Evolutionary conservation across 2,113 vertebrate genomes (phyloP), one percentile per base, ranked within the genome.

Genomic region (Esox niger): DNA sequence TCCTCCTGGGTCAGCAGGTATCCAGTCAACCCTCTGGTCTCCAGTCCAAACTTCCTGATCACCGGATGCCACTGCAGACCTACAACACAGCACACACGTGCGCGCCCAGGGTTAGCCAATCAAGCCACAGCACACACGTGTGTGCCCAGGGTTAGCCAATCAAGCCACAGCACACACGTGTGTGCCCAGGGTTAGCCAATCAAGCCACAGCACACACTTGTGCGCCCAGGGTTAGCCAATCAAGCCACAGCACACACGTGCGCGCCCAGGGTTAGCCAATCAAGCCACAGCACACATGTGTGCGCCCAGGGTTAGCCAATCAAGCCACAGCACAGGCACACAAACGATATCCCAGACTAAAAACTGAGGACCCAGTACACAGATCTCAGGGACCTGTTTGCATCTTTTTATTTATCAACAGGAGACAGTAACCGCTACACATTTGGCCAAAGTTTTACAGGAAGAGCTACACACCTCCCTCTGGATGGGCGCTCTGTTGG

Each of bases 1-100:
- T 90, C 84, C 9, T 84, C 66, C 62, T 79, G 57, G 13, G 65
- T 74, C 46, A 92, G 79, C 30, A 90, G 25, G 20, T 89, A 90
- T 2, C 74, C 78, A 0, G 83, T 87, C 15, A 89, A 74, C 21
- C 88, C 88, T 26, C 10, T 69, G 7, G 0, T 77, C 63, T 73
- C 30, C 0, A 69, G 75, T 4, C 89, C 91, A 59, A 84, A 92
- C 64, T 54, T 79, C 5, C 15, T 61, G 66, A 90, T 81, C 10
- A 92, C 77, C 0, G 91, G 90, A 63, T 92, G 87, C 68, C 3
- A 43, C n/a, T 1, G 17, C 20, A 7, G 20, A 11, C 25, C 10
- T 27, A 21, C 2, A 2, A 21, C 47, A 52, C 47, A 49, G n/a
- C 4, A 49, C 47, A 21, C 47, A 7, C 46, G 5, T 8, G 5